phyloP scores from a whole-genome alignment of 2,888 invertebrate species.

The Drosophila setosimentum region DNA sequence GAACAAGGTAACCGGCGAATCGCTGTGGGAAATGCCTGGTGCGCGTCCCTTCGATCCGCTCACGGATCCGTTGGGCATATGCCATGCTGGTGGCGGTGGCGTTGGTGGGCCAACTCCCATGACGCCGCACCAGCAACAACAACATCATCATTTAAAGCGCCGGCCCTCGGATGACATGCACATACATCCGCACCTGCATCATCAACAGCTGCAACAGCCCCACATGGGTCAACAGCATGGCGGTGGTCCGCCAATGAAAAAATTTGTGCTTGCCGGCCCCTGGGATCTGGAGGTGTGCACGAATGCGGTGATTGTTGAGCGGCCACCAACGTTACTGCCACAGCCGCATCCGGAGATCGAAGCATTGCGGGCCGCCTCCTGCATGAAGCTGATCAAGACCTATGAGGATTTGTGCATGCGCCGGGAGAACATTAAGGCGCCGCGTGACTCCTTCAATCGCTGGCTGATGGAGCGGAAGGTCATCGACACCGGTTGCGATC shows the following conservation, averaged over 20 bases:
- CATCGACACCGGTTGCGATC: conserved; percentile 95
- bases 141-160: conserved; percentile 82
- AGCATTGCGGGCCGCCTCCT: conserved; percentile 92
- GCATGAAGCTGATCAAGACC: conserved; percentile 94
- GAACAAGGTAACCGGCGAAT: conserved; percentile 97
- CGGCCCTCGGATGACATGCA: conserved; percentile 85
- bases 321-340: conserved; percentile 92
- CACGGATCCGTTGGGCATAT: conserved; percentile 91
- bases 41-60: conserved; percentile 93
- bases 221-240: conserved; percentile 65
- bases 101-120: conserved; percentile 74
- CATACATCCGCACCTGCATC: conserved; percentile 68
- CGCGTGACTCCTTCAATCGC: conserved; percentile 97
- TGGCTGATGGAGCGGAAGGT: conserved; percentile 99
- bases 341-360: conserved; percentile 98
- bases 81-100: conserved; percentile 70
- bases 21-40: conserved; percentile 98
- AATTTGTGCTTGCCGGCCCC: conserved; percentile 94
- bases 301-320: conserved; percentile 93
- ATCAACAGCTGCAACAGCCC: conserved; percentile 71
- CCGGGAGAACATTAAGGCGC: conserved; percentile 96
- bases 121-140: conserved; percentile 74
- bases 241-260: conserved; percentile 92
- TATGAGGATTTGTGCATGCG: conserved; percentile 98
- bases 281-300: conserved; percentile 98